Percentiles rank a stretch among this genome's conserved stretches.
These are phyloP conservation scores for Solenopsis fugax DNA, from an alignment of 1,140 invertebrate genomes.

Conservation along the genomic window DNA sequence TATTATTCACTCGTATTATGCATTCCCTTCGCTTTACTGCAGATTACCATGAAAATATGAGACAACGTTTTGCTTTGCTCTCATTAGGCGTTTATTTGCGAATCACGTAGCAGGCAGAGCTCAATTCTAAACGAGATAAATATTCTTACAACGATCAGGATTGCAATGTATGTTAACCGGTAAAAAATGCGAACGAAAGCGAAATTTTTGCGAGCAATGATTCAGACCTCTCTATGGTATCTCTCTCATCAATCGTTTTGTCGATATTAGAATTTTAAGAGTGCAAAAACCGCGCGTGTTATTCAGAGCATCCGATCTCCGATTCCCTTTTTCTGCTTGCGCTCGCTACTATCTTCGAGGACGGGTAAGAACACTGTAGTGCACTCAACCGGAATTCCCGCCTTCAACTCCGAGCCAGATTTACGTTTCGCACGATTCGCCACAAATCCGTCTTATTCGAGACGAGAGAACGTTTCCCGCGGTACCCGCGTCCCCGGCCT, in stretches of 20 bases:
- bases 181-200: background rate
- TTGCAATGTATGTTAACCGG: background rate
- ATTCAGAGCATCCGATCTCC: conserved; percentile 41
- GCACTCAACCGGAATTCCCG: conserved; percentile 62
- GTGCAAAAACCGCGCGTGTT: background rate
- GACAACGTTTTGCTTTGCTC: conserved; percentile 4
- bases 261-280: conserved; percentile 40
- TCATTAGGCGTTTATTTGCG: conserved; percentile 1
- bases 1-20: conserved; percentile 54
- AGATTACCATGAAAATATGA: background rate
- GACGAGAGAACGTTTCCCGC: conserved; percentile 38
- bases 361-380: conserved; percentile 49
- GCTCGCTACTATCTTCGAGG: conserved; percentile 18
- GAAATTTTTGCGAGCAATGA: background rate
- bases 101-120: background rate
- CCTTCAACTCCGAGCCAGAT: conserved; percentile 56
- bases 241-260: background rate
- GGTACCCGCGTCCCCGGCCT: background rate
- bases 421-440: conserved; percentile 63
- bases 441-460: conserved; percentile 66
- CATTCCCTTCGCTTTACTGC: conserved; percentile 44
- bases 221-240: background rate
- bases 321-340: conserved; percentile 50
- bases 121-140: background rate
- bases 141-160: background rate